Evolutionary conservation across 2,888 invertebrate genomes (phyloP), one percentile per base, ranked within the genome.

Genomic region (Leptinotarsa rubiginosa): DNA sequence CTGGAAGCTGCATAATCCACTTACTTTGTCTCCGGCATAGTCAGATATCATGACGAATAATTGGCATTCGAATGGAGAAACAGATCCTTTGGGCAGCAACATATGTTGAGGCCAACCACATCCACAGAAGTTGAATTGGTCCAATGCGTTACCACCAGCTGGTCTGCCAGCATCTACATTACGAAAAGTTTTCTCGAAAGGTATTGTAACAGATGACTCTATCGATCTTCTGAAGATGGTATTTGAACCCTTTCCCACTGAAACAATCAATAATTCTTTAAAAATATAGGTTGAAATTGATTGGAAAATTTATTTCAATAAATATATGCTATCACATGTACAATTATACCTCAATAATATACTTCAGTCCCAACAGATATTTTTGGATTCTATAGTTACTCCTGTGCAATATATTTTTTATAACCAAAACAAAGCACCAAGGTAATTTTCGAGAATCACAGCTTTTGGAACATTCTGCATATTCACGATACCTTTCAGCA

Each of bases 61-160:
- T 79, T 93, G 91, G 83, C 92, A 91, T 0, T 89, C 88, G 87
- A 90, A 92, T 1, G 95, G 95, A 73, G 90, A 88, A 0, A 89
- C 83, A 3, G 87, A 92, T 10, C 95, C 95, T 86, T 92, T 93
- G 0, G 95, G 93, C 47, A 94, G 80, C 12, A 95, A 89, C 91
- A 95, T 91, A 87, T 95, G 95, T 75, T 95, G 92, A 0, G 95
- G 95, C 95, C 95, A 95, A 70, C 95, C 95, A 83, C 96, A 96
- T 77, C 96, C 96, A 88, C 96, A 96, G 90, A 94, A 94, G 88
- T 93, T 93, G 88, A 93, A 94, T 81, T 90, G 89, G 3, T 87
- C 88, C 70, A 88, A 79, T 0, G 90, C 87, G 3, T 88, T 87
- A 54, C 90, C 90, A 0, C 89, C 90, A 16, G 89, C 86, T 0